Evolutionary conservation across 2,888 invertebrate genomes (phyloP).

Genomic region (Xestia rhomboidea): DNA sequence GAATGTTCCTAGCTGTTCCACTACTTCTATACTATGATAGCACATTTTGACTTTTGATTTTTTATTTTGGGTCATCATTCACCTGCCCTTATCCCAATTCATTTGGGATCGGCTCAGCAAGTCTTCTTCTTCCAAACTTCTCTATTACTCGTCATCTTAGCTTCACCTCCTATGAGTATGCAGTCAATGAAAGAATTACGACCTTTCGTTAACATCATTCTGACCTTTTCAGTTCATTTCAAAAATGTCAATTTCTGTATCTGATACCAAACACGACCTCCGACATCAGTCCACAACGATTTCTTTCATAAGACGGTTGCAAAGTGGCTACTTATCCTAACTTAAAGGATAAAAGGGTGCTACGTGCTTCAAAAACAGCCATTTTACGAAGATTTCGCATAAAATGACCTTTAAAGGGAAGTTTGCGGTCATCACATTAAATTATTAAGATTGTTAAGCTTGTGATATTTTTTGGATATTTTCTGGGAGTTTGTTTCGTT

Average conservation of each 20-base stretch:
- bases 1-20: too few relatives aligned
- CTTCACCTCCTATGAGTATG: neutral
- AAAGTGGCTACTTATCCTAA: slow-evolving; percentile 35
- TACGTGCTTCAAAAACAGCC: slow-evolving; percentile 53
- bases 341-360: slow-evolving; percentile 32
- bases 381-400: slow-evolving; percentile 34
- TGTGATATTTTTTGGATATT: slow-evolving; percentile 20
- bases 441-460: slow-evolving; percentile 44
- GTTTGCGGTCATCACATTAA: slow-evolving; percentile 43
- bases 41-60: too few relatives aligned
- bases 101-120: too few relatives aligned
- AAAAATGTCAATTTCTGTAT: neutral
- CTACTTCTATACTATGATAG: too few relatives aligned
- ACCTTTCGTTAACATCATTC: neutral
- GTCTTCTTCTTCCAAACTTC: too few relatives aligned
- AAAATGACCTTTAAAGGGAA: slow-evolving; percentile 40
- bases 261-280: neutral
- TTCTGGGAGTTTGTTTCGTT: slow-evolving; percentile 25
- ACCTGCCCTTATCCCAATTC: too few relatives aligned
- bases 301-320: neutral
- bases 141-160: too few relatives aligned
- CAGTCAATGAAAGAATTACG: neutral
- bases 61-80: too few relatives aligned
- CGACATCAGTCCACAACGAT: neutral
- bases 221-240: neutral